These are phyloP conservation scores for Artibeus jamaicensis DNA, from an alignment of 2,797 vertebrate species.

Conservation along the genomic window DNA sequence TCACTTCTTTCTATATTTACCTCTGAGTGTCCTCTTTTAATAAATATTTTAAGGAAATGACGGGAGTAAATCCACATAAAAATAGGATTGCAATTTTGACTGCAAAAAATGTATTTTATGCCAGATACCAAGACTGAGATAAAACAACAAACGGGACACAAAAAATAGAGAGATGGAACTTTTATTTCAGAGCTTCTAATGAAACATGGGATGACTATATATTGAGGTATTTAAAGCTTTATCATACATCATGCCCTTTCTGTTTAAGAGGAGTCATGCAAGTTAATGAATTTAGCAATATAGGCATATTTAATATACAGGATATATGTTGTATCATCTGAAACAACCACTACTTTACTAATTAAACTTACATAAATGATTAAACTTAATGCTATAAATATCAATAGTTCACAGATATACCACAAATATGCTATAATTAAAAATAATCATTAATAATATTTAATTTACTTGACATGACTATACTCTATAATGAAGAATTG, in stretches of 20 bases:
- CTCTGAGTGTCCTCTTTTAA: background rate
- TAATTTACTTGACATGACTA: background rate
- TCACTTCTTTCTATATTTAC: background rate
- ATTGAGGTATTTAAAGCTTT: background rate
- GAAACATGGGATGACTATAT: background rate
- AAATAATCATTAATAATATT: background rate
- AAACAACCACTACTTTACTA: background rate
- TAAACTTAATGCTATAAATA: background rate
- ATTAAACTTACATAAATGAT: background rate
- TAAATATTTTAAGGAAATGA: background rate
- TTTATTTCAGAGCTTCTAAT: background rate
- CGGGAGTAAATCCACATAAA: background rate
- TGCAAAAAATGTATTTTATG: background rate
- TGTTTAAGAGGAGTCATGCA: background rate
- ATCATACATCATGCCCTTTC: background rate
- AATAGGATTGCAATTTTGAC: background rate
- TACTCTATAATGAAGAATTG: background rate
- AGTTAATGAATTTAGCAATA: background rate
- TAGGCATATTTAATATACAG: background rate
- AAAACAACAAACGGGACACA: background rate
- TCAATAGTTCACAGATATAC: background rate
- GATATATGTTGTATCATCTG: background rate
- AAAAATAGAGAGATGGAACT: background rate
- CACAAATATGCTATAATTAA: background rate
- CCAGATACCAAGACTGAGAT: background rate